Evolutionary conservation across 2,797 vertebrate species (phyloP), one percentile per base, ranked within the genome.

Genomic region (Hydrolagus colliei): DNA sequence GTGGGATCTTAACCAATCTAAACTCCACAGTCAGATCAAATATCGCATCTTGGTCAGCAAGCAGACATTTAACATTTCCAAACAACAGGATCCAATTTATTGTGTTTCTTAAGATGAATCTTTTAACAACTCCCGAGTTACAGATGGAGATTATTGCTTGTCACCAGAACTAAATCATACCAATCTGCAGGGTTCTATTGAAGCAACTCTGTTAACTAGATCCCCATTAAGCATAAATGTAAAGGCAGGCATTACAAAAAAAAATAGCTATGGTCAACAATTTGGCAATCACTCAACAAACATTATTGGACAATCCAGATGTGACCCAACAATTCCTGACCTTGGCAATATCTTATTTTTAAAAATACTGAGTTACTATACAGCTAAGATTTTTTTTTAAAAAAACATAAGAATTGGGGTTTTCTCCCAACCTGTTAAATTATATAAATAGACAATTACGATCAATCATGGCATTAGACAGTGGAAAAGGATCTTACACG

Each of bases 361-460:
- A 14, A 32, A 84, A 84, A 84, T 84, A 84, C 79, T 84, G 78
- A 32, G 65, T 18, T 16, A 84, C 65, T 68, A 35, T 67, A 84
- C 18, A 52, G 79, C 20, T 84, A 84, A 63, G 63, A 84, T 84
- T 68, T 27, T 27, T 27, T 27, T 27, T 27, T 84, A 41, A 71
- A 68, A 52, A 52, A 52, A 84, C 67, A 84, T 18, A 68, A 16
- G 20, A 27, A 71, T 71, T 41, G 79, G 79, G 35, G 41, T 1
- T 84, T 84, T 68, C 67, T 41, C 10, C 65, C 79, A 82, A 68
- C 32, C 79, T 84, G 65, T 84, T 84, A 84, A 84, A 71, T 84
- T 71, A 84, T 82, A 67, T 84, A 71, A 84, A 84, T 84, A 71
- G 1, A 52, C 32, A 71, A 71, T 84, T 84, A 71, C 67, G 32